A percentile compares a stretch with the other conserved stretches of the same genome.
phyloP scores from a whole-genome alignment of 2,113 vertebrate genomes.

The Pollimyrus isidori region DNA sequence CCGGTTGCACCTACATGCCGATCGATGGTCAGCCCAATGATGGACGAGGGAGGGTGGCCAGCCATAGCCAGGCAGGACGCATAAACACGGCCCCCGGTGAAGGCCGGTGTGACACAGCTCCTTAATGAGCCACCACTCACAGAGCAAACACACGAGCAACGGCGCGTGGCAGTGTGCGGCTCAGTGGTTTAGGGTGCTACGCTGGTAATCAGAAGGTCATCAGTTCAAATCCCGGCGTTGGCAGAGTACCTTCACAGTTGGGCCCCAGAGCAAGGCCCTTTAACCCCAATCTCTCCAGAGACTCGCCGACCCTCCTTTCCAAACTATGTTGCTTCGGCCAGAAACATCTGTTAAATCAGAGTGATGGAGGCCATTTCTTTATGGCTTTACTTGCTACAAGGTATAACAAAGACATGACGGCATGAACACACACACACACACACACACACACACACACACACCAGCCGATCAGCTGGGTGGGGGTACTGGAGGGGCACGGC shows the following conservation, averaged over 20 bases:
- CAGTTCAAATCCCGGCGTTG: background rate
- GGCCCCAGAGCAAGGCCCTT: background rate
- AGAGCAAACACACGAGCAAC: background rate
- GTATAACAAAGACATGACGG: background rate
- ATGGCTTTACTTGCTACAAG: background rate
- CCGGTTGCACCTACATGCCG: background rate
- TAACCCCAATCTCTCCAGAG: background rate
- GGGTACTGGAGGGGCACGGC: background rate
- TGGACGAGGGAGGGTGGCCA: background rate
- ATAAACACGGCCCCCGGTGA: background rate
- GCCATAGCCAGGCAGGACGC: background rate
- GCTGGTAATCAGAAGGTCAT: background rate
- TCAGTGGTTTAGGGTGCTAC: background rate
- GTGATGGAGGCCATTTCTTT: background rate
- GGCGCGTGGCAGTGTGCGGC: background rate
- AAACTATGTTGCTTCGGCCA: background rate
- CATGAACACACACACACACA: background rate
- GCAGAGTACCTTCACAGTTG: background rate
- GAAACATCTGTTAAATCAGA: background rate
- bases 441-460: background rate
- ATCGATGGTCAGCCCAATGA: background rate
- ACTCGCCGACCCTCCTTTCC: background rate
- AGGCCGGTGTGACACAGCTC: background rate
- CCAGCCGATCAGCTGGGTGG: background rate
- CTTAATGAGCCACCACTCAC: background rate